Evolutionary conservation across 2,113 vertebrate species (phyloP).

Genomic region (Ondatra zibethicus): DNA sequence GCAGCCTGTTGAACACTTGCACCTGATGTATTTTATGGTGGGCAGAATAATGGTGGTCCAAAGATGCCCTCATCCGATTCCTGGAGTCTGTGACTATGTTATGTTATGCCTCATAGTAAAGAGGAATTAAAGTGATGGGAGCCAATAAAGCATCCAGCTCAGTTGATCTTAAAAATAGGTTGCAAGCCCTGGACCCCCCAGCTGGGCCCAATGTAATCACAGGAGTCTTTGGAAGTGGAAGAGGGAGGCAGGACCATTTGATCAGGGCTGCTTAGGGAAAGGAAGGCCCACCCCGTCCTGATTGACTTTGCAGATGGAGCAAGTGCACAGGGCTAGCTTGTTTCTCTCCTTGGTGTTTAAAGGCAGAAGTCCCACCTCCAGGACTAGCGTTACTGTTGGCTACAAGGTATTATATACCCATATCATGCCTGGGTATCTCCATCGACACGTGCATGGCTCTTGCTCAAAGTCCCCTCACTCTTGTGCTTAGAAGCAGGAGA

Average conservation of each 20-base stretch:
- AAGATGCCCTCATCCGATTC: neutral
- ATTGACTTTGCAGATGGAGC: neutral
- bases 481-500: neutral
- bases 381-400: neutral
- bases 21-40: neutral
- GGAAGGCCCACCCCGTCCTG: neutral
- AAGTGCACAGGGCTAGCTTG: neutral
- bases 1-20: conserved; percentile 1
- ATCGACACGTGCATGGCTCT: neutral
- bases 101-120: neutral
- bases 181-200: rapidly evolving
- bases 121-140: neutral
- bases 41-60: neutral
- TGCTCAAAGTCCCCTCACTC: neutral
- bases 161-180: neutral
- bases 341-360: neutral
- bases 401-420: neutral
- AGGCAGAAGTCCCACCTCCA: neutral
- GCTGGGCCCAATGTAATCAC: neutral
- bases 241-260: rapidly evolving
- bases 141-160: neutral
- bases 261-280: neutral
- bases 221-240: neutral
- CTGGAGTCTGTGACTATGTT: neutral
- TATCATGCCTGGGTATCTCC: neutral